Conservation (phyloP, 2,113 vertebrate species). For the Myiozetetes cayanensis region DNA sequence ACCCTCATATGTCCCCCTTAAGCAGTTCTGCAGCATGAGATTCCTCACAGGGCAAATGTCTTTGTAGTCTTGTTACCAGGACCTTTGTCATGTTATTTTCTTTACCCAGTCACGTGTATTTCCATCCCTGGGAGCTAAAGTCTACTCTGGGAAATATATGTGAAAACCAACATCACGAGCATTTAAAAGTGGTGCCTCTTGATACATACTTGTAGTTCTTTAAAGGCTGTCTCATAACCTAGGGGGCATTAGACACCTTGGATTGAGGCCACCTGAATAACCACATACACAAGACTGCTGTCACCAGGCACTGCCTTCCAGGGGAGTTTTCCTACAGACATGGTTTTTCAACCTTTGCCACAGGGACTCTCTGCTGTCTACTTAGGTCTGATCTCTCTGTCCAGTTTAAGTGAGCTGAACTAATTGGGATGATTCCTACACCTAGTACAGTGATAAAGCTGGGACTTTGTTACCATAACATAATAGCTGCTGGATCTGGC, state of each 20-base stretch:
- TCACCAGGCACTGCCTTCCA: not conserved
- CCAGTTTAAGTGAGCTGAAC: not conserved
- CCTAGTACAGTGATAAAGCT: not conserved
- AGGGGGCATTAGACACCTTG: no score
- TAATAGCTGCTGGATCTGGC: not conserved
- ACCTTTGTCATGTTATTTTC: not conserved
- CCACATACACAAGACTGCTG: not conserved
- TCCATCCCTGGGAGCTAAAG: not conserved
- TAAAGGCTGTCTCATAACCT: not conserved
- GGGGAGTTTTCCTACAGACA: not conserved
- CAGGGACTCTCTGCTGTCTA: not conserved
- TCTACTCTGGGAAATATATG: fast-evolving
- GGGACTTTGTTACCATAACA: not conserved
- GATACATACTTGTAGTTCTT: not conserved
- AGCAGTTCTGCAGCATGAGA: not conserved
- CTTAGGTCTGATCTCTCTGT: not conserved
- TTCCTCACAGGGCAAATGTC: not conserved
- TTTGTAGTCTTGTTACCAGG: not conserved
- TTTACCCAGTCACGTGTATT: not conserved
- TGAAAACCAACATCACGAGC: not conserved
- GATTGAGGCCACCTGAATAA: fast-evolving
- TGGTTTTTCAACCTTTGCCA: not conserved
- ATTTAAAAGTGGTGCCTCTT: not conserved
- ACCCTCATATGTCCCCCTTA: fast-evolving
- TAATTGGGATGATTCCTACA: not conserved